These are phyloP conservation scores for Bursaphelenchus okinawaensis DNA, from an alignment of 2,888 invertebrate genomes.

Conservation along the genomic window DNA sequence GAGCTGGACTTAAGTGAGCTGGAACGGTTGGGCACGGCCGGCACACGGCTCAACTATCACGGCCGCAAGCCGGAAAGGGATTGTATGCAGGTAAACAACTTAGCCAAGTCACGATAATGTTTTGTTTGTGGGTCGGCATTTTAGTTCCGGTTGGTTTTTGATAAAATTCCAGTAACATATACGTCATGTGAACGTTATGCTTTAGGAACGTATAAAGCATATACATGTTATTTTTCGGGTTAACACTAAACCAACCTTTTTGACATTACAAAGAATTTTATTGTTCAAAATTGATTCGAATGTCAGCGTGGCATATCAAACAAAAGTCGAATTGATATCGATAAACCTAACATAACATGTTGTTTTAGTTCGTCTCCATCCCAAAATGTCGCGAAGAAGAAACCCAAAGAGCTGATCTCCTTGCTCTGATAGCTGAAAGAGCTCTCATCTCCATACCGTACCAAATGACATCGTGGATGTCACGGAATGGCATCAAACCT, in stretches of 20 bases:
- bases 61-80: conserved; percentile 44
- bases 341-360: background rate
- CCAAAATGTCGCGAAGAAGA: conserved; percentile 32
- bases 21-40: conserved; percentile 41
- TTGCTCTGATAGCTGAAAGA: conserved; percentile 25
- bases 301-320: background rate
- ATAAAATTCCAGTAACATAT: conserved; percentile 4
- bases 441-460: conserved; percentile 24
- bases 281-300: conserved; percentile 8
- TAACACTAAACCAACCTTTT: too few species aligned
- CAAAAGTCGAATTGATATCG: background rate
- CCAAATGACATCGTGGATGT: conserved; percentile 35
- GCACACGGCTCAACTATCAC: conserved; percentile 42
- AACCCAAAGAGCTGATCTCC: conserved; percentile 20
- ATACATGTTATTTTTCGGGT: too few species aligned
- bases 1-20: conserved; percentile 40
- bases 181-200: background rate
- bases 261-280: too few species aligned
- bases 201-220: too few species aligned
- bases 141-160: background rate
- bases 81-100: conserved; percentile 39
- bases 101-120: background rate
- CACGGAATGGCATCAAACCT: conserved; percentile 26
- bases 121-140: background rate
- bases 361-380: conserved; percentile 34